Percentiles rank a stretch among this genome's conserved stretches.
These are phyloP conservation scores for Sciurus vulgaris DNA, from an alignment of 2,797 vertebrate species.

Conservation along the genomic window DNA sequence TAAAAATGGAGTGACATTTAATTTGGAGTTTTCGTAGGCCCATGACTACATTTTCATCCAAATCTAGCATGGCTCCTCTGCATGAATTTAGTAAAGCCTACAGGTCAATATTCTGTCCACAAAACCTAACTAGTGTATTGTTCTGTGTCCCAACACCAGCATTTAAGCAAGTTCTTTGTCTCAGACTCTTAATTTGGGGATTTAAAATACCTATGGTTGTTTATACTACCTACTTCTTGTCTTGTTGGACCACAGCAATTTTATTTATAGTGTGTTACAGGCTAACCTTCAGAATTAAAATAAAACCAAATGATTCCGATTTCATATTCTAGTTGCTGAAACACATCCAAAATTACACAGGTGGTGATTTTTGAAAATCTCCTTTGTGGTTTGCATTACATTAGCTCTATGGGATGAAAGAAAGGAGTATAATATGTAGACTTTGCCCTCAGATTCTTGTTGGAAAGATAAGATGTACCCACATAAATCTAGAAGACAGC, in stretches of 20 bases:
- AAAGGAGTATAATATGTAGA: background rate
- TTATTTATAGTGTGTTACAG: conserved; percentile 45
- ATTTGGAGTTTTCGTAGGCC: conserved; percentile 56
- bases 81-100: conserved; percentile 6
- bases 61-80: background rate
- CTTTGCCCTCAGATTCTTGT: background rate
- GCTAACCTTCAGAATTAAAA: conserved; percentile 60
- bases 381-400: conserved; percentile 38
- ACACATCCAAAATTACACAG: background rate
- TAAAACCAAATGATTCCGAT: conserved; percentile 19
- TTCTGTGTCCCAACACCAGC: background rate
- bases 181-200: conserved; percentile 34
- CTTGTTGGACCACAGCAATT: conserved; percentile 40
- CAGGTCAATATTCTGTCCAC: background rate
- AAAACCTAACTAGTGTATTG: background rate
- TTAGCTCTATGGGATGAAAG: background rate
- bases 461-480: conserved; percentile 40
- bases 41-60: background rate
- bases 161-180: conserved; percentile 49
- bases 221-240: conserved; percentile 2
- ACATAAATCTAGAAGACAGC: background rate
- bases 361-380: conserved; percentile 21
- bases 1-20: conserved; percentile 48
- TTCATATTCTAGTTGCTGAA: conserved; percentile 10
- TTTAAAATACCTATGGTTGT: conserved; percentile 28